Evolutionary conservation across 2,797 vertebrate species (phyloP).

Genomic region (Phaenicophaeus curvirostris): DNA sequence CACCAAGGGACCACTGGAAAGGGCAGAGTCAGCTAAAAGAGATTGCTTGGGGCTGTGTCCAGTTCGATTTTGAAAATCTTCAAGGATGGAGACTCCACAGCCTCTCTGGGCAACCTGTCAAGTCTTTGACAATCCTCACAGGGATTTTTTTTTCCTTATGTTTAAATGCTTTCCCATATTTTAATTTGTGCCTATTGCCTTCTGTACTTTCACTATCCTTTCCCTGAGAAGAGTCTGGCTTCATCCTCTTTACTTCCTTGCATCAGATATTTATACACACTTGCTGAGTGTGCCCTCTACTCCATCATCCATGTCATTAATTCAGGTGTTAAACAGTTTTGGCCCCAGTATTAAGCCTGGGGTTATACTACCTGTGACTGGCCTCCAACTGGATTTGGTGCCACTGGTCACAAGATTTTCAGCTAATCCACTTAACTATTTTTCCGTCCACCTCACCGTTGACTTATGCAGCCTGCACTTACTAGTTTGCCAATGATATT

Average conservation of each 20-base stretch:
- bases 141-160: accelerated
- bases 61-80: background rate
- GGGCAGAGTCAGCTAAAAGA: background rate
- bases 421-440: background rate
- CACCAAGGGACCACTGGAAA: background rate
- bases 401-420: background rate
- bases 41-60: background rate
- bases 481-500: background rate
- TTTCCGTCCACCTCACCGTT: background rate
- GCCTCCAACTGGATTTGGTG: background rate
- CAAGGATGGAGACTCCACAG: background rate
- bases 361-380: background rate
- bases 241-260: background rate
- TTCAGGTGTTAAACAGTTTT: background rate
- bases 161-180: background rate
- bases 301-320: background rate
- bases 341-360: background rate
- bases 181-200: background rate
- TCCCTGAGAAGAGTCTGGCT: background rate
- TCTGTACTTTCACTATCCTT: background rate
- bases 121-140: background rate
- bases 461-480: background rate
- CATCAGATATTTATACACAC: background rate
- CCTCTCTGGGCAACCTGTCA: background rate
- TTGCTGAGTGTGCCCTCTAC: background rate